These are phyloP conservation scores for Brachypalpus laphriformis DNA, from an alignment of 2,888 invertebrate species.

Conservation along the genomic window DNA sequence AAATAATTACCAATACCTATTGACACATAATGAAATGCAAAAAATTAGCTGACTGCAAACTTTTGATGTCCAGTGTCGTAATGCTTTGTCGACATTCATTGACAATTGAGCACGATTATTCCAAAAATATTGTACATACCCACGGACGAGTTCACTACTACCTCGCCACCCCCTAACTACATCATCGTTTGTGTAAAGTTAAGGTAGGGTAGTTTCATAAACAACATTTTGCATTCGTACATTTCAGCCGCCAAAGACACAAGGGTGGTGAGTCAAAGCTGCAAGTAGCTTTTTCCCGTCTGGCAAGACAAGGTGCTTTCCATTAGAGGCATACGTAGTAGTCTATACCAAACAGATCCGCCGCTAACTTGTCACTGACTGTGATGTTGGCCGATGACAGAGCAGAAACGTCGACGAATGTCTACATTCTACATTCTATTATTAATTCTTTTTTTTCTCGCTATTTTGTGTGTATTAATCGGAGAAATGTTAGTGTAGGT, in stretches of 20 bases:
- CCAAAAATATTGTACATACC: not conserved
- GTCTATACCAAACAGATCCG: constrained; percentile 5
- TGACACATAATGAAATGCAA: constrained; percentile 22
- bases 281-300: constrained; percentile 14
- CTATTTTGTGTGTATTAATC: constrained; percentile 35
- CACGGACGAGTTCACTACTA: not conserved
- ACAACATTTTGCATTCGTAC: no score
- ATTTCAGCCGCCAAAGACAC: not conserved
- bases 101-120: constrained; percentile 38
- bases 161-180: not conserved
- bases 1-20: no score
- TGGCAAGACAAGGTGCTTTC: constrained; percentile 25
- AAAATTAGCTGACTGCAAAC: constrained; percentile 44
- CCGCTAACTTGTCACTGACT: constrained; percentile 35
- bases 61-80: constrained; percentile 30
- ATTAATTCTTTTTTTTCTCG: constrained; percentile 5
- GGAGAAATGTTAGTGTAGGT: constrained; percentile 67
- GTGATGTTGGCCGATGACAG: constrained; percentile 24
- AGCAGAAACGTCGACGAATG: not conserved
- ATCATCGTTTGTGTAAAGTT: not conserved
- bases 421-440: constrained; percentile 41
- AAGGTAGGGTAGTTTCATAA: constrained; percentile 28
- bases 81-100: constrained; percentile 1
- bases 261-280: constrained; percentile 19
- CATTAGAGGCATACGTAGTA: constrained; percentile 1